A percentile compares a stretch with the other conserved stretches of the same genome.
phyloP scores from a whole-genome alignment of 2,797 vertebrate genomes.

The Acanthurus leucopareius region DNA sequence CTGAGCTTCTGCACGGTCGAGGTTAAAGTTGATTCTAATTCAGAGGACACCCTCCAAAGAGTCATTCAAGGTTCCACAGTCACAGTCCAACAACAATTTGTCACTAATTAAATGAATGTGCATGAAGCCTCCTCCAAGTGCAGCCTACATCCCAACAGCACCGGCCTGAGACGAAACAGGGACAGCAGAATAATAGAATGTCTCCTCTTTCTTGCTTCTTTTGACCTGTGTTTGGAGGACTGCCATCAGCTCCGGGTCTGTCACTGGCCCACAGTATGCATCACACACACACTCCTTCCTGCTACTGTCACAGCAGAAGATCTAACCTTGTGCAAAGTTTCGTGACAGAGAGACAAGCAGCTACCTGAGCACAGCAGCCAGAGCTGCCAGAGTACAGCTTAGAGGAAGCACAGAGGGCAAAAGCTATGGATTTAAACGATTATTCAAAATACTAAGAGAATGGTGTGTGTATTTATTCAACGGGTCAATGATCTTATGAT shows the following conservation, averaged over 20 bases:
- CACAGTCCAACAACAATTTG: constrained; percentile 3
- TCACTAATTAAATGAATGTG: constrained; percentile 8
- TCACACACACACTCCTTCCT: constrained; percentile 19
- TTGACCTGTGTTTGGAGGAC: constrained; percentile 30
- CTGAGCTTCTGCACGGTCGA: not conserved
- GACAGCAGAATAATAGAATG: constrained; percentile 3
- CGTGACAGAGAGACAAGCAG: constrained; percentile 58
- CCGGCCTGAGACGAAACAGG: constrained; percentile 15
- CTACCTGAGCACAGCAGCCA: constrained; percentile 26
- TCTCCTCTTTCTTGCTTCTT: not conserved
- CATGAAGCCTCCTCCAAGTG: not conserved
- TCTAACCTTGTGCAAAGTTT: constrained; percentile 20
- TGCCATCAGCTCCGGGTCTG: constrained; percentile 29
- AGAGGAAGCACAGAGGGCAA: constrained; percentile 4
- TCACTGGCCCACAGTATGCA: constrained; percentile 1
- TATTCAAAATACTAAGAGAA: not conserved
- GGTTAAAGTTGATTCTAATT: not conserved
- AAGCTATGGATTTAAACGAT: not conserved
- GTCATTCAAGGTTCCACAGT: not conserved
- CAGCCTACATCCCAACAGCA: not conserved
- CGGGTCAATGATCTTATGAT: not conserved
- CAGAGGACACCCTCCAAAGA: not conserved
- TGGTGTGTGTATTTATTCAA: not conserved
- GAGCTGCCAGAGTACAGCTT: constrained; percentile 39
- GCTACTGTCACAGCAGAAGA: constrained; percentile 28